phyloP scores from a whole-genome alignment of 2,113 vertebrate species.

The Thinocorus orbignyianus region DNA sequence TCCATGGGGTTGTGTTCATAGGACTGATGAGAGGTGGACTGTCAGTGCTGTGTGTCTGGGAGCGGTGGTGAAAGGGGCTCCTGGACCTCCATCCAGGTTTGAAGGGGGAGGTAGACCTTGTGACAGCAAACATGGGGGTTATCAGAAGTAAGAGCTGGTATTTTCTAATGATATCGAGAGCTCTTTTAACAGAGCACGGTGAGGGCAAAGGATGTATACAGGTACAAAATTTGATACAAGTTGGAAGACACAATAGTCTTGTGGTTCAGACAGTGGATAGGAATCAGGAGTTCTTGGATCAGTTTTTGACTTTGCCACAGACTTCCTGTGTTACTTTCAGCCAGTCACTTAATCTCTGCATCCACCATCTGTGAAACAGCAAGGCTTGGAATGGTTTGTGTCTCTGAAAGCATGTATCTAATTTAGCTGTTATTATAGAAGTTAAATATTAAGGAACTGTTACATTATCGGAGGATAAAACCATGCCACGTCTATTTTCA shows the following conservation, averaged over 20 bases:
- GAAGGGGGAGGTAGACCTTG: neutral
- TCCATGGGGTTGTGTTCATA: neutral
- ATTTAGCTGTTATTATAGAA: constrained; percentile 10
- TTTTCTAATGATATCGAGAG: neutral
- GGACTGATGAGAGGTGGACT: neutral
- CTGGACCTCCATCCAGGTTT: neutral
- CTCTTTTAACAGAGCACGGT: neutral
- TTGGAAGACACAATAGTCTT: neutral
- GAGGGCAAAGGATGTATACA: neutral
- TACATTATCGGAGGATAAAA: neutral
- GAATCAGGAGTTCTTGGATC: neutral
- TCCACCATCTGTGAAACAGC: neutral
- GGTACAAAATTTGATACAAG: neutral
- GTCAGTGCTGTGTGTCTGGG: neutral
- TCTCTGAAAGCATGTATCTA: neutral
- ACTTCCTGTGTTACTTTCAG: neutral
- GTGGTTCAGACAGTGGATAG: neutral
- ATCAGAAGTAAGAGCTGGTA: neutral
- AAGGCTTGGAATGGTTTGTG: neutral
- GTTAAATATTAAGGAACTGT: constrained; percentile 20
- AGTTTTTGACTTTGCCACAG: constrained; percentile 12
- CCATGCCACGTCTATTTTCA: neutral
- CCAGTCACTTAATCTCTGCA: neutral
- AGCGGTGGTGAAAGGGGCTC: neutral
- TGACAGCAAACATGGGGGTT: neutral